Percentiles rank a stretch among this genome's conserved stretches.
Evolutionary conservation across 2,888 invertebrate species (phyloP).

Genomic region (Limnephilus marmoratus): DNA sequence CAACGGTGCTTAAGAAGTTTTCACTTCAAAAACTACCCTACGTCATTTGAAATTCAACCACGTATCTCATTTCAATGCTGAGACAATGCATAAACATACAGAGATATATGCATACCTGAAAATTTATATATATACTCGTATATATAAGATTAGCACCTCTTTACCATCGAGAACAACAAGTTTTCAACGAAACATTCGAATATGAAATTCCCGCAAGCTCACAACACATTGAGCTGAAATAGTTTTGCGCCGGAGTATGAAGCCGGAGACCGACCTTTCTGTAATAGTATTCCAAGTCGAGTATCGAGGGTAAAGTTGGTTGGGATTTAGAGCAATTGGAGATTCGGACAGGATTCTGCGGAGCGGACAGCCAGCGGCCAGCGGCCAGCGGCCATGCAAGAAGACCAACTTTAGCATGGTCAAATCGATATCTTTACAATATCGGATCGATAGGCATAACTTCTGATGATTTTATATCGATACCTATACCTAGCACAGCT

Average conservation of each 20-base stretch:
- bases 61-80: too few relatives aligned
- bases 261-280: slow-evolving; percentile 22
- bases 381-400: neutral
- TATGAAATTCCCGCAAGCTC: neutral
- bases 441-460: too few relatives aligned
- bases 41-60: too few relatives aligned
- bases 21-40: too few relatives aligned
- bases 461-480: too few relatives aligned
- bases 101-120: too few relatives aligned
- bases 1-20: too few relatives aligned
- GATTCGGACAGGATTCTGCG: neutral
- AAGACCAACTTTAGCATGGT: neutral
- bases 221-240: neutral
- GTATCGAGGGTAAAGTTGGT: slow-evolving; percentile 40
- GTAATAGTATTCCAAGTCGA: slow-evolving; percentile 44
- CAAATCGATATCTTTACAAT: too few relatives aligned
- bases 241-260: neutral
- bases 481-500: too few relatives aligned
- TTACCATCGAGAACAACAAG: neutral
- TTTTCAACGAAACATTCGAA: neutral
- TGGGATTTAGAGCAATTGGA: slow-evolving; percentile 31
- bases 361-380: neutral
- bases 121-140: too few relatives aligned
- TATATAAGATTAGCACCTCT: neutral
- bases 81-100: too few relatives aligned